phyloP scores from a whole-genome alignment of 2,113 vertebrate genomes.

The Irena cyanogastra region DNA sequence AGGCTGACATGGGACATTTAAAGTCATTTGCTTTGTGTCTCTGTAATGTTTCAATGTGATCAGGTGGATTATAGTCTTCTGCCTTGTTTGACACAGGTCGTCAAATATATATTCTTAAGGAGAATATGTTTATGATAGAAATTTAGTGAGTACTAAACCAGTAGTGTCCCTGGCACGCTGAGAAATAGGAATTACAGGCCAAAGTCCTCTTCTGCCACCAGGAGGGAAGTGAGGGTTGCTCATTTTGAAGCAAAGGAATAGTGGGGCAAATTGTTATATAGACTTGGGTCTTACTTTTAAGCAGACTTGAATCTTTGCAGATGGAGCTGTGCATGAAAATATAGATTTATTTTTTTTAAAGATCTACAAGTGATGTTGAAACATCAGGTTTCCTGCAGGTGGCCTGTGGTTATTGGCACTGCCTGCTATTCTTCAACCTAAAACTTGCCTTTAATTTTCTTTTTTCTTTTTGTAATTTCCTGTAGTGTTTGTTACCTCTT shows the following conservation, averaged over 20 bases:
- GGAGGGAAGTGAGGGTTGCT: background rate
- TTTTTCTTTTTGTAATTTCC: background rate
- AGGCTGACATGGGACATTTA: accelerated
- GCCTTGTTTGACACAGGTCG: background rate
- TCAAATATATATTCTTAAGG: background rate
- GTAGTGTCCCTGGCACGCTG: background rate
- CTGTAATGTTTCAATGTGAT: background rate
- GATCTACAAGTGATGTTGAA: background rate
- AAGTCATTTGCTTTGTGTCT: accelerated
- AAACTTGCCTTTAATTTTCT: background rate
- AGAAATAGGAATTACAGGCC: background rate
- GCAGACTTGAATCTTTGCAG: background rate
- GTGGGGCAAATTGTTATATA: background rate
- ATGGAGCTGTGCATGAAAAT: background rate
- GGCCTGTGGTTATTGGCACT: background rate
- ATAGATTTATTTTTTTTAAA: too few relatives aligned
- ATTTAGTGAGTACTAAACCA: background rate
- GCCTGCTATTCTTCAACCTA: background rate
- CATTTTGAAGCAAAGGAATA: background rate
- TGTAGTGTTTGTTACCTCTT: background rate
- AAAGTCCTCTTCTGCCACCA: background rate
- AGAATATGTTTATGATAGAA: background rate
- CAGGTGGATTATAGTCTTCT: background rate
- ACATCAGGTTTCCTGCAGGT: background rate
- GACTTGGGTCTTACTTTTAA: background rate